Conservation (phyloP, 35 echinoderm and acorn worm species). For the Chiridota heheva region DNA sequence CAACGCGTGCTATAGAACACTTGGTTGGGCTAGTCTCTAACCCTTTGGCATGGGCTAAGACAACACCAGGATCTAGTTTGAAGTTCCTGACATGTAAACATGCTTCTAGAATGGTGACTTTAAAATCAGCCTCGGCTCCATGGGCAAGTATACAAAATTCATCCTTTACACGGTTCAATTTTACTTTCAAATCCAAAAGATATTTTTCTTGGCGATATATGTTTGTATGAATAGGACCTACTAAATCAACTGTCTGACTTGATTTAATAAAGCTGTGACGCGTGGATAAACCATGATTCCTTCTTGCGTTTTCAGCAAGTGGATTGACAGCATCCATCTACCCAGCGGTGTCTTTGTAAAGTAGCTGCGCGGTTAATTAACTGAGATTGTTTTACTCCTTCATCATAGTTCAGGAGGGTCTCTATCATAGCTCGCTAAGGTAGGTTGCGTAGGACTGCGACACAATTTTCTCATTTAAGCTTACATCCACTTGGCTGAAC, state of each 20-base stretch:
- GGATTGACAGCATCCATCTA: constrained; percentile 31
- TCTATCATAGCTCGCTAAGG: constrained; percentile 54
- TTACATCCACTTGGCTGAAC: constrained; percentile 63
- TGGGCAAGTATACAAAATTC: constrained; percentile 55
- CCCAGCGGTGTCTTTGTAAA: constrained; percentile 63
- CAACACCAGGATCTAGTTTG: constrained; percentile 52
- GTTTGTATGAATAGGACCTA: constrained; percentile 56
- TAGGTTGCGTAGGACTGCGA: constrained; percentile 31
- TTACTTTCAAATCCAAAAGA: constrained; percentile 30
- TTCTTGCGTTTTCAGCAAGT: not conserved
- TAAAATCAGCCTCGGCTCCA: constrained; percentile 7
- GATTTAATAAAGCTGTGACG: constrained; percentile 21
- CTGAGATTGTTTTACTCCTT: constrained; percentile 43
- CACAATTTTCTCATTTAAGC: constrained; percentile 35
- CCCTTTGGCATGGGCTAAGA: constrained; percentile 22
- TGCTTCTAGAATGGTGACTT: constrained; percentile 25
- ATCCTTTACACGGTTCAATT: constrained; percentile 27
- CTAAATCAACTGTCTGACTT: constrained; percentile 53
- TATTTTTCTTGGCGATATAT: constrained; percentile 70
- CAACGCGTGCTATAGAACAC: constrained; percentile 38
- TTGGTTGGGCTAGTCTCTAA: constrained; percentile 34
- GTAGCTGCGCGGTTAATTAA: constrained; percentile 34
- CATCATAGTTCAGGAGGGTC: constrained; percentile 55
- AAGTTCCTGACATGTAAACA: constrained; percentile 48
- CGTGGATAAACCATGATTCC: constrained; percentile 40